These are phyloP conservation scores for Corythaixoides concolor DNA, from an alignment of 2,113 vertebrate genomes.

Conservation along the genomic window DNA sequence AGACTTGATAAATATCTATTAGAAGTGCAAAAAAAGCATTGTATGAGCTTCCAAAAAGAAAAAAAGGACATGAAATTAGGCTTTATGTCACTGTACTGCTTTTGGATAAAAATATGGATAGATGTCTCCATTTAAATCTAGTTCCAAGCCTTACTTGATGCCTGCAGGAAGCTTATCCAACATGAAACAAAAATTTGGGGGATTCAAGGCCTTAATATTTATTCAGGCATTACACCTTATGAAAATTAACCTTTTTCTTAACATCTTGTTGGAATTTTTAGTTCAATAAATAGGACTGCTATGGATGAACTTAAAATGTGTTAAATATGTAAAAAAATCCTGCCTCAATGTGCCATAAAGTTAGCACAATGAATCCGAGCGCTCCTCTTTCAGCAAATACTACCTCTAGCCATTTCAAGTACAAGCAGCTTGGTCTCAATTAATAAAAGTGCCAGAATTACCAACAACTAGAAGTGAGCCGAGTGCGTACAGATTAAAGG, in stretches of 20 bases:
- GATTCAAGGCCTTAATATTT: neutral
- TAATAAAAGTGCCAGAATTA: neutral
- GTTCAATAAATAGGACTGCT: neutral
- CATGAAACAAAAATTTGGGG: neutral
- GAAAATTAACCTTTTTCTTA: neutral
- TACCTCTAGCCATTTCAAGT: neutral
- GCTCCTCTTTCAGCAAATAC: neutral
- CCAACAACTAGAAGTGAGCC: neutral
- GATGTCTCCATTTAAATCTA: neutral
- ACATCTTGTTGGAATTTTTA: neutral
- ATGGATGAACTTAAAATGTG: neutral
- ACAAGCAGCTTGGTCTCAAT: neutral
- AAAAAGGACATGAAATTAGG: neutral
- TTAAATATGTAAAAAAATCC: neutral
- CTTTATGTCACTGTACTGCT: neutral
- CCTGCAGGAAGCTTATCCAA: neutral
- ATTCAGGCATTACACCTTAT: neutral
- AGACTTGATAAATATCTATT: neutral
- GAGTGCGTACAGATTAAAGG: neutral
- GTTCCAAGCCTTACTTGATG: neutral
- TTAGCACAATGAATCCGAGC: neutral
- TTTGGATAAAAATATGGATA: neutral
- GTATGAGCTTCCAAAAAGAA: neutral
- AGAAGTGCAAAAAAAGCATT: neutral
- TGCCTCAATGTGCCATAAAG: neutral